Conservation (phyloP, 2,888 invertebrate genomes). For the Elegia similella region DNA sequence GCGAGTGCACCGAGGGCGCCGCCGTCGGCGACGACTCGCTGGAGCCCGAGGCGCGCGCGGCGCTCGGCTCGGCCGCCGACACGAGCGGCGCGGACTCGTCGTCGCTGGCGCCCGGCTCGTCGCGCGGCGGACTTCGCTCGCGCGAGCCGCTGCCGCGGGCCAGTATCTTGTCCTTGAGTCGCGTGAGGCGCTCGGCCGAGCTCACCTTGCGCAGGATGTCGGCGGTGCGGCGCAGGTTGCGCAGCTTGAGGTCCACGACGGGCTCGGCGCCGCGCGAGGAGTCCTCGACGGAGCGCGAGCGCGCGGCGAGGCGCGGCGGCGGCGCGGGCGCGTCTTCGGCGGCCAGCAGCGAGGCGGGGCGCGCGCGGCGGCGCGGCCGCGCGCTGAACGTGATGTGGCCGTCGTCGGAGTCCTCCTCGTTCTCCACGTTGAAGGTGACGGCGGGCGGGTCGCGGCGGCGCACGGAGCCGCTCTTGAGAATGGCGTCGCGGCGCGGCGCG, state of each 20-base stretch:
- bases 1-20: constrained; percentile 19
- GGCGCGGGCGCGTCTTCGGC: constrained; percentile 43
- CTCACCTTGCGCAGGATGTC: constrained; percentile 63
- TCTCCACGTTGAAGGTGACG: constrained; percentile 76
- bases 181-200: constrained; percentile 64
- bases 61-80: constrained; percentile 47
- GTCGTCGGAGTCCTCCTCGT: constrained; percentile 66
- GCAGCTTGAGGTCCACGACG: constrained; percentile 54
- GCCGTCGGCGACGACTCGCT: constrained; percentile 15
- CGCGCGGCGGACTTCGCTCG: constrained; percentile 60
- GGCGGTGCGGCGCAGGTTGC: constrained; percentile 58
- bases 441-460: constrained; percentile 59
- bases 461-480: constrained; percentile 55
- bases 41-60: constrained; percentile 18
- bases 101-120: constrained; percentile 72
- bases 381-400: constrained; percentile 73
- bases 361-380: constrained; percentile 43
- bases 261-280: constrained; percentile 51
- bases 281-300: constrained; percentile 70
- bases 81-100: constrained; percentile 87
- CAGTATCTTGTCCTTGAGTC: constrained; percentile 65
- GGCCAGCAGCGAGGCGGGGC: constrained; percentile 58
- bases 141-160: constrained; percentile 56
- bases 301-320: constrained; percentile 41
- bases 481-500: constrained; percentile 54